Percentiles rank a stretch among this genome's conserved stretches.
Evolutionary conservation across 2,113 vertebrate genomes (phyloP).

Genomic region (Panthera leo): DNA sequence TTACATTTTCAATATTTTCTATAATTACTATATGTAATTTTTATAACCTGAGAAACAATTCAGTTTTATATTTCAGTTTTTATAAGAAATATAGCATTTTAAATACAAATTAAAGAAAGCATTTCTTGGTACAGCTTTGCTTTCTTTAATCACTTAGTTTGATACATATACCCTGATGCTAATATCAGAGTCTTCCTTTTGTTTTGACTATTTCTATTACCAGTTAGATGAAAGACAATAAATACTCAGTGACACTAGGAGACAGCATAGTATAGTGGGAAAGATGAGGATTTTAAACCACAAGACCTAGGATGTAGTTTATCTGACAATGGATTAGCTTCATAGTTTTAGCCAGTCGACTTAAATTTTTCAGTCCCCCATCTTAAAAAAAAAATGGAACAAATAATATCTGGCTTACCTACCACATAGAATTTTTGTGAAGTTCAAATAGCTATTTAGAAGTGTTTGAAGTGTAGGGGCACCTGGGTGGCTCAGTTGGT

Average conservation of each 20-base stretch:
- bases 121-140: not conserved
- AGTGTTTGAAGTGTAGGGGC: slow-evolving; percentile 6
- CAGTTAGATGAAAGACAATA: not conserved
- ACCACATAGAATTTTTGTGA: not conserved
- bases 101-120: slow-evolving; percentile 26
- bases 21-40: not conserved
- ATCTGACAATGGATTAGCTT: not conserved
- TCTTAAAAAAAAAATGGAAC: not conserved
- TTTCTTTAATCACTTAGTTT: slow-evolving; percentile 32
- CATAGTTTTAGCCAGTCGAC: not conserved
- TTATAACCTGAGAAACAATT: not conserved
- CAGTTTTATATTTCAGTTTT: not conserved
- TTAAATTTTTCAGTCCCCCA: not conserved
- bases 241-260: not conserved
- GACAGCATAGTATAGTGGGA: not conserved
- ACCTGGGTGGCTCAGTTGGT: too few relatives aligned
- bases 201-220: slow-evolving; percentile 31
- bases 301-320: not conserved
- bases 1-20: not conserved
- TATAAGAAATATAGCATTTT: not conserved
- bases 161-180: not conserved
- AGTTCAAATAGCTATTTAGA: slow-evolving; percentile 34
- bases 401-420: not conserved
- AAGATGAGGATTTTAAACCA: not conserved
- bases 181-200: slow-evolving; percentile 38